Conservation (phyloP, 2,797 vertebrate species). For the Poeciliopsis paucimaculata region DNA sequence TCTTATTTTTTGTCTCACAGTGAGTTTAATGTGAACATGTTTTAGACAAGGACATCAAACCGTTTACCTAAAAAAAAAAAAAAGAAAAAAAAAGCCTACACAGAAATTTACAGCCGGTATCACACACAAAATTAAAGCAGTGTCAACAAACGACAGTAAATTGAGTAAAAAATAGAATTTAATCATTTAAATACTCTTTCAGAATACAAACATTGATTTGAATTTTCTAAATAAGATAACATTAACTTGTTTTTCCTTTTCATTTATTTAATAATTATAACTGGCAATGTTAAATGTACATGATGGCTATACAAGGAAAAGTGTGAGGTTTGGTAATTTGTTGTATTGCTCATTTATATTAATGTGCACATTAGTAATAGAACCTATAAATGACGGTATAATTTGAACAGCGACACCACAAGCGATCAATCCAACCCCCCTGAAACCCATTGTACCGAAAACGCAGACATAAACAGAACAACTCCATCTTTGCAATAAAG, state of each 20-base stretch:
- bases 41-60: conserved; percentile 82
- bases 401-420: conserved; percentile 68
- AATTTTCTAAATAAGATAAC: conserved; percentile 82
- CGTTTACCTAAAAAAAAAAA: conserved; percentile 69
- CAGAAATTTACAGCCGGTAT: conserved; percentile 80
- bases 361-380: conserved; percentile 81
- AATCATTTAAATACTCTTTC: conserved; percentile 88
- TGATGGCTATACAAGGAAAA: conserved; percentile 84
- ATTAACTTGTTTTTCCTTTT: conserved; percentile 59
- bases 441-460: conserved; percentile 48
- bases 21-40: conserved; percentile 80
- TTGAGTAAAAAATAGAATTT: conserved; percentile 89
- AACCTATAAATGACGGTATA: conserved; percentile 78
- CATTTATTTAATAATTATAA: conserved; percentile 75
- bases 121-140: conserved; percentile 80
- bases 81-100: conserved; percentile 66
- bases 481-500: conserved; percentile 55
- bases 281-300: conserved; percentile 84
- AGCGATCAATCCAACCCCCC: conserved; percentile 39
- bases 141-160: conserved; percentile 85
- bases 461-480: conserved; percentile 65
- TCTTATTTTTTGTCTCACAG: conserved; percentile 70
- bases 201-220: conserved; percentile 88
- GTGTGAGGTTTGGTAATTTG: conserved; percentile 86
- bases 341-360: conserved; percentile 87